Base-by-base conservation (phyloP, 1,140 invertebrate species). In the Aporrectodea caliginosa region DNA sequence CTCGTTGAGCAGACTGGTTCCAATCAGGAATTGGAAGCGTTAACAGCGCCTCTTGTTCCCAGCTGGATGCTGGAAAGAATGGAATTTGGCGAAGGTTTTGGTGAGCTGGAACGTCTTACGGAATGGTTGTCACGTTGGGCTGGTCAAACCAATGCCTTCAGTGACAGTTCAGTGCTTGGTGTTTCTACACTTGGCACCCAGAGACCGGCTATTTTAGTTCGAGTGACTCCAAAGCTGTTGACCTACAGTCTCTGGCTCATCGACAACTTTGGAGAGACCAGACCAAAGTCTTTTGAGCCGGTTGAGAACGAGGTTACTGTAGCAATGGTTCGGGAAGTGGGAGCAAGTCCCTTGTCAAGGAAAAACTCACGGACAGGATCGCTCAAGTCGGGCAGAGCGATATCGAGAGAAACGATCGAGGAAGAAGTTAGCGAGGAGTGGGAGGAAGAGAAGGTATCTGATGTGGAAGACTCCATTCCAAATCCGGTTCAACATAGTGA, bases 51-150 rank as follows among this genome's bases (percentile, higher is more conserved):
- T 31, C 2, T 75, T 34, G 22, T 75, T 27, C 73, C 30, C 6
- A n/a, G 12, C 22, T 69, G 31, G 75, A 77, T 80, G 27, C 68
- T 80, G 2, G 79, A 80, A 33, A 77, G 35, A 14, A 77, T 80
- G 58, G 34, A 71, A 16, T 78, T 71, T 77, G 75, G 43, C 6
- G 22, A 22, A 1, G 33, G 35, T 32, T 80, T 69, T 30, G 29
- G 16, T 16, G 34, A 80, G 34, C 32, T 80, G 16, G 73, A 79
- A 27, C 83, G 84, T 72, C 79, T 86, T 29, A 73, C 87, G 72
- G 84, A 87, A 43, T 88, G 86, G 85, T 80, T 88, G 27, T 83
- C 83, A 2, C 68, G 82, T 1, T 88, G 87, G 87, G 83, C 83
- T 35, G 82, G 82, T 35, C 85, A 85, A 31, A 83, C 83, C 34